These are phyloP conservation scores for Slavum lentiscoides DNA, from an alignment of 2,888 invertebrate species.

Conservation along the genomic window DNA sequence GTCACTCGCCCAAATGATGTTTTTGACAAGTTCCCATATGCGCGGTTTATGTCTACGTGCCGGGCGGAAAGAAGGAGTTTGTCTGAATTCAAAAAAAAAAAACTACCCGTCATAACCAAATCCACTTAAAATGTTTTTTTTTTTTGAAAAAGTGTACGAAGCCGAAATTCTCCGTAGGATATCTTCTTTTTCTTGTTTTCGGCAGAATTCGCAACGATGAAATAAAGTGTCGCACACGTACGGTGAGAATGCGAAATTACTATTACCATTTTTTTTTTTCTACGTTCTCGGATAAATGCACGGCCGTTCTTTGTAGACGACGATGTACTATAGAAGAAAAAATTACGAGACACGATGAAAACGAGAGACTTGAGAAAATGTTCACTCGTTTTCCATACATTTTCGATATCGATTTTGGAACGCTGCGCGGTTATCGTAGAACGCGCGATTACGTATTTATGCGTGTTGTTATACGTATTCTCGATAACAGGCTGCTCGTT, in stretches of 20 bases:
- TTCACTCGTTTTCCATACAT: not conserved
- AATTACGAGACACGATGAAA: not conserved
- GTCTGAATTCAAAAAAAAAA: conserved; percentile 8
- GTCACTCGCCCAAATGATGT: not conserved
- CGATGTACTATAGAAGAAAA: not conserved
- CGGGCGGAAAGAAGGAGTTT: not conserved
- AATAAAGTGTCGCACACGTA: not conserved
- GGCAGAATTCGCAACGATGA: not conserved
- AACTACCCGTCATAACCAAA: not conserved
- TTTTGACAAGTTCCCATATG: not conserved
- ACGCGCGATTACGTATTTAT: no score
- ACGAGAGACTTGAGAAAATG: not conserved
- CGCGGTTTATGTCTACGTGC: not conserved
- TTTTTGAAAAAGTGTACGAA: not conserved
- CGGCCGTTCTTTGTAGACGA: not conserved
- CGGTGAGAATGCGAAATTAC: not conserved
- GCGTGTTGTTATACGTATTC: no score
- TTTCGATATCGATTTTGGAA: no score
- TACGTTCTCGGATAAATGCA: not conserved
- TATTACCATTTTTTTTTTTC: no score
- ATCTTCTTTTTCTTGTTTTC: not conserved
- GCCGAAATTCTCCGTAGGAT: not conserved
- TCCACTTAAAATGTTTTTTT: not conserved
- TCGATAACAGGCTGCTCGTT: no score
- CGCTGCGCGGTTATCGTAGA: no score